These are phyloP conservation scores for Cremastobaeus sp. DNA, from an alignment of 2,888 invertebrate species.

Conservation along the genomic window DNA sequence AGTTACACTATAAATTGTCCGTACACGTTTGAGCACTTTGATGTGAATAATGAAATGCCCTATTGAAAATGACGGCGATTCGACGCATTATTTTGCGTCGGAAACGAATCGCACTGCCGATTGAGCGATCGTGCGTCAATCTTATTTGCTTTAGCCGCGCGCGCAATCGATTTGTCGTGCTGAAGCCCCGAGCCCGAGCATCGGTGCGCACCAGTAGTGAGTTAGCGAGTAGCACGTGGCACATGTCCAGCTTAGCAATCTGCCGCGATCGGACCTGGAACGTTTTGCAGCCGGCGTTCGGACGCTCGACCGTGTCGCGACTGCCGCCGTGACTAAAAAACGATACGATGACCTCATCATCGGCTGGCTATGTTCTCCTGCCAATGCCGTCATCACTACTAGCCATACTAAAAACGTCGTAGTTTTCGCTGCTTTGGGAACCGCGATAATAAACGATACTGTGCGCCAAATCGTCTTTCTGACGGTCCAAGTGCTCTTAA, in stretches of 20 bases:
- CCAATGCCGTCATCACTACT: constrained; percentile 70
- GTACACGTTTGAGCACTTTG: too few relatives aligned
- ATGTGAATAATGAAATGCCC: too few relatives aligned
- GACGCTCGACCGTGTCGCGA: constrained; percentile 74
- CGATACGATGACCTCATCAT: constrained; percentile 77
- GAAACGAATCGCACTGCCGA: too few relatives aligned
- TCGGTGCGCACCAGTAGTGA: constrained; percentile 17
- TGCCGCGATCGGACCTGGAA: constrained; percentile 51
- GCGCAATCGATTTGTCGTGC: constrained; percentile 23
- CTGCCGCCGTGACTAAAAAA: constrained; percentile 74
- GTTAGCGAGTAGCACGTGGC: constrained; percentile 54
- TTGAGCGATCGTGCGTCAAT: constrained; percentile 17
- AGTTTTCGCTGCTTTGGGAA: constrained; percentile 35
- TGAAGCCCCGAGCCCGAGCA: not conserved
- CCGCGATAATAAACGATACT: constrained; percentile 9
- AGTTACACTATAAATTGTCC: too few relatives aligned
- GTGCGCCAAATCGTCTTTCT: constrained; percentile 16
- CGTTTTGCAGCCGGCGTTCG: constrained; percentile 70
- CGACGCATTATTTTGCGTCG: too few relatives aligned
- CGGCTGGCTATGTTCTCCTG: constrained; percentile 71
- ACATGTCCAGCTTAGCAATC: constrained; percentile 47
- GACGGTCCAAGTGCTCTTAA: not conserved
- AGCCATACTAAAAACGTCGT: constrained; percentile 73
- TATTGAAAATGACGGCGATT: too few relatives aligned
- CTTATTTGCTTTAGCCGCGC: constrained; percentile 12